Base-by-base conservation (phyloP, 2,888 invertebrate species). In the Biston betularia region DNA sequence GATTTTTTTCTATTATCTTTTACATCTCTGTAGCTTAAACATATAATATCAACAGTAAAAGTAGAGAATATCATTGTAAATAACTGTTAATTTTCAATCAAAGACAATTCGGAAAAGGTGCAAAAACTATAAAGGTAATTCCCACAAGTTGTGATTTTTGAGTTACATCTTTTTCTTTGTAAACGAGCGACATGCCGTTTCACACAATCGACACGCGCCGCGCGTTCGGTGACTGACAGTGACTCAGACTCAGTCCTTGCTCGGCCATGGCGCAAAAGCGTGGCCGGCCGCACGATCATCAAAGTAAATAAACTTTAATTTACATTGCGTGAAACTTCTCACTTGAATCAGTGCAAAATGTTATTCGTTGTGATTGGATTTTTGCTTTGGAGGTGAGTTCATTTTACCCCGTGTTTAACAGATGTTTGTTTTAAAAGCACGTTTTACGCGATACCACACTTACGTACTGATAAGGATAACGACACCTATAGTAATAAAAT, bases 331-430 rank as follows among this genome's bases (percentile, higher is more conserved):
- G 6, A 12, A 58, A 33, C 56, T 57, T 46, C 46, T 46, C 0
- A 24, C 14, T 46, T 14, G 38, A 59, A 63, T 12, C 58, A 54
- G 63, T 67, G 68, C 42, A 65, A 70, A 63, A 72, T 72, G 70
- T 62, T 66, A 40, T 38, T 59, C 9, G 55, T 62, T 10, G 10
- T 63, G 11, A 9, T 35, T 55, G 73, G 70, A 72, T 64, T 70
- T 58, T 49, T 72, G 14, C 49, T 73, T 59, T 15, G 63, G 33
- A 61, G 65, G 73, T 73, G 49, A 69, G 73, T 68, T 64, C 61
- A 24, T 52, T 63, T 58, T 44, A 61, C 50, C 11, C 33, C 15
- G 15, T 55, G 55, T 11, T 4, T 6, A 12, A 53, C 14, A 42
- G 40, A 10, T 54, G 33, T 44, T 45, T 14, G 57, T 14, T 6